A percentile compares a stretch with the other conserved stretches of the same genome.
phyloP scores from a whole-genome alignment of 2,797 vertebrate genomes.

The Sebastes miniatus region DNA sequence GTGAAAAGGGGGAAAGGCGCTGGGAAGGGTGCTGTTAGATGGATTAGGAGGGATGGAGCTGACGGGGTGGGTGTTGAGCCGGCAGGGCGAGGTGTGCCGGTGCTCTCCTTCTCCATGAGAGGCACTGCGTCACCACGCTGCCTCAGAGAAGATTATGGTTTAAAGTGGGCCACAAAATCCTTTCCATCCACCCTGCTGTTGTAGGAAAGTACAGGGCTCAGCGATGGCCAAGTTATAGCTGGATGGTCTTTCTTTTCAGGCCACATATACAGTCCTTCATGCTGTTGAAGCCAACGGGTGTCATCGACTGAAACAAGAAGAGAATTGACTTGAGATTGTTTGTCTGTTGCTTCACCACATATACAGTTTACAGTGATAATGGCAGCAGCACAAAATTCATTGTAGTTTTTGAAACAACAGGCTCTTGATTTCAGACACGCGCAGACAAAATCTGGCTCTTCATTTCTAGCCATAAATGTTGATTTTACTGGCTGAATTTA shows the following conservation, averaged over 20 bases:
- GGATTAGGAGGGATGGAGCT: slow-evolving; percentile 45
- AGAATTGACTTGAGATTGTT: background rate
- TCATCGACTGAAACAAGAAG: background rate
- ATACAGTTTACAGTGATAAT: background rate
- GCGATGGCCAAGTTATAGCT: background rate
- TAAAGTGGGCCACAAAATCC: slow-evolving; percentile 13
- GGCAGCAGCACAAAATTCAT: background rate
- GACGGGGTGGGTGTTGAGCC: slow-evolving; percentile 12
- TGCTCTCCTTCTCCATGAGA: slow-evolving; percentile 16
- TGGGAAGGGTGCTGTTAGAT: slow-evolving; percentile 28
- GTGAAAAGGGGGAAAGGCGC: slow-evolving; percentile 39
- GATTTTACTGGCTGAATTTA: background rate
- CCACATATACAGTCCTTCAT: slow-evolving; percentile 3
- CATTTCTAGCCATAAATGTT: background rate
- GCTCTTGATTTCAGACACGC: background rate
- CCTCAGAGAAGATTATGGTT: slow-evolving; percentile 8
- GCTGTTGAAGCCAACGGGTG: slow-evolving; percentile 2
- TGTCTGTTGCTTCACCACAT: background rate
- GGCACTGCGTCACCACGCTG: background rate
- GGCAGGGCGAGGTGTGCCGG: background rate
- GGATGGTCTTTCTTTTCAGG: background rate
- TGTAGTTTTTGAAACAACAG: background rate
- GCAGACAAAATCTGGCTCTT: background rate
- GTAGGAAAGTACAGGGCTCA: background rate
- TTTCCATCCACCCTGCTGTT: background rate